Evolutionary conservation across 2,888 invertebrate genomes (phyloP).

Genomic region (Monopis laevigella): DNA sequence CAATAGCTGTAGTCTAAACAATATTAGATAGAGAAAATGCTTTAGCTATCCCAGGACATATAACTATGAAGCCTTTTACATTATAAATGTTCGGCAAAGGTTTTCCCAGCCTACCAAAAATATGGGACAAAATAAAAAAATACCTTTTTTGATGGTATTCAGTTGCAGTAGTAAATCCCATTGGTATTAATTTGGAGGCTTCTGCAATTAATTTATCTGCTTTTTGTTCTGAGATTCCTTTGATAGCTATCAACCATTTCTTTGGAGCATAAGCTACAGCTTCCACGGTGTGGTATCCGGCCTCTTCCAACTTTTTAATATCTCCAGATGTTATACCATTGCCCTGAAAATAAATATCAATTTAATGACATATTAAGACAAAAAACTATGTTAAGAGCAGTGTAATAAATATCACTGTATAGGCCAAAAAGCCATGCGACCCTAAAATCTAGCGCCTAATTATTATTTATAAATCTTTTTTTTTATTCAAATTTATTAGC

Average conservation of each 20-base stretch:
- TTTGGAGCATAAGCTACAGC: conserved; percentile 95
- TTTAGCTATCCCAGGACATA: too few species aligned
- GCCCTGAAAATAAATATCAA: conserved; percentile 65
- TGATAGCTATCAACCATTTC: conserved; percentile 86
- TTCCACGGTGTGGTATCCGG: conserved; percentile 95
- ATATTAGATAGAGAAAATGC: too few species aligned
- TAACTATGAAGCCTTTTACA: too few species aligned
- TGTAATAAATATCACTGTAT: too few species aligned
- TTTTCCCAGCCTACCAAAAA: too few species aligned
- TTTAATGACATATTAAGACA: neutral
- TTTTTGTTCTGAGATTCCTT: conserved; percentile 97
- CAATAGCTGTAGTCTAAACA: too few species aligned
- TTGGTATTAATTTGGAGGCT: conserved; percentile 92
- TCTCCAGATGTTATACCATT: conserved; percentile 92
- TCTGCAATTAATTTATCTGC: conserved; percentile 93
- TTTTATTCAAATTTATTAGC: too few species aligned
- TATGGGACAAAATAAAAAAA: too few species aligned
- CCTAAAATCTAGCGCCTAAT: too few species aligned
- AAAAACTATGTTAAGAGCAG: neutral
- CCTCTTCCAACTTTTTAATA: conserved; percentile 92
- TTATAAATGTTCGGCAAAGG: too few species aligned
- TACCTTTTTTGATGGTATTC: conserved; percentile 92
- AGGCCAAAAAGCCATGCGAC: too few species aligned
- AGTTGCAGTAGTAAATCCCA: conserved; percentile 98
- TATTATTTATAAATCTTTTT: too few species aligned